A percentile compares a stretch with the other conserved stretches of the same genome.
Conservation (phyloP, 2,113 vertebrate species). For the Paraplagusia blochii region DNA sequence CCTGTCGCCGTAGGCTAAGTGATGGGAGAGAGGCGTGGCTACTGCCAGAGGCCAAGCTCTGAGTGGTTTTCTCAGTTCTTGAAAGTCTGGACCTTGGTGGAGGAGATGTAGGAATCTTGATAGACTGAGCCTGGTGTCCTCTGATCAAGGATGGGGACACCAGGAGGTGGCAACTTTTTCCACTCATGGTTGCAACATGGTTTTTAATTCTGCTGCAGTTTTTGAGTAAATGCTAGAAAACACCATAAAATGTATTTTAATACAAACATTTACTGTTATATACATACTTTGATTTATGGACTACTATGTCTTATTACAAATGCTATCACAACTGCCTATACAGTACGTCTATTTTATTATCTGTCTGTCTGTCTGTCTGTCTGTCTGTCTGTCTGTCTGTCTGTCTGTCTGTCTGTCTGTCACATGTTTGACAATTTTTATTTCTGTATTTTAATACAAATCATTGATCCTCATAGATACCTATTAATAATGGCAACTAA, state of each 20-base stretch:
- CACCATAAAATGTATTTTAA: slow-evolving; percentile 1
- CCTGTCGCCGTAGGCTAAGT: slow-evolving; percentile 68
- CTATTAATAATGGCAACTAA: too few species aligned
- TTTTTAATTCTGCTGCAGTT: not conserved
- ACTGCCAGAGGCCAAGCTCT: slow-evolving; percentile 23
- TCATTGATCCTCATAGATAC: too few species aligned
- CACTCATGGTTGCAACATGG: slow-evolving; percentile 65
- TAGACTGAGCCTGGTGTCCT: slow-evolving; percentile 65
- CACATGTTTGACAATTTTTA: too few species aligned
- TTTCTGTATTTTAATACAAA: too few species aligned
- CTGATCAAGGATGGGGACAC: slow-evolving; percentile 69
- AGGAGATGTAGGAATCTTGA: slow-evolving; percentile 60
- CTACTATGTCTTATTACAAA: too few species aligned
- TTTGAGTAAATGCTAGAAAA: not conserved
- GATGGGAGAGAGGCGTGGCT: slow-evolving; percentile 54
- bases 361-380: too few species aligned
- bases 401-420: too few species aligned
- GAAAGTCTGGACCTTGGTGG: slow-evolving; percentile 24
- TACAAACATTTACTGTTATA: not conserved
- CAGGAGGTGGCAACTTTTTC: slow-evolving; percentile 72
- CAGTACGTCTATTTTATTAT: too few species aligned
- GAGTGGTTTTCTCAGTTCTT: slow-evolving; percentile 15
- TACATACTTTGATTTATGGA: too few species aligned
- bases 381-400: too few species aligned
- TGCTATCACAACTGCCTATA: too few species aligned